Percentiles rank a stretch among this genome's conserved stretches.
These are phyloP conservation scores for Octonoba sinensis DNA, from an alignment of 2,888 invertebrate species.

Conservation along the genomic window DNA sequence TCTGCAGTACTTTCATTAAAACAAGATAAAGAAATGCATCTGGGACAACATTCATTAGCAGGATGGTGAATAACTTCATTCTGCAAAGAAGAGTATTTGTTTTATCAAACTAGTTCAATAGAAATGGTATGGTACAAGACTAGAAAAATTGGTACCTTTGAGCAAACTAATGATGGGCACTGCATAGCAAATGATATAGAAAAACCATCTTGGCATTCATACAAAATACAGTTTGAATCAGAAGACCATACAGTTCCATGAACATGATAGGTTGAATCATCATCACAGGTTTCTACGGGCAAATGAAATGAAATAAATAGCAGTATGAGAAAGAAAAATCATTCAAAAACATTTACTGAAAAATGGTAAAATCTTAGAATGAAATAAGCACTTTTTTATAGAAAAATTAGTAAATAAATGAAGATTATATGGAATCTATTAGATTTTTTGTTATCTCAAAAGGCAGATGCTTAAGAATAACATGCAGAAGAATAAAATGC, in stretches of 20 bases:
- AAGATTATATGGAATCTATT: too few relatives aligned
- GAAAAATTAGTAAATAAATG: too few relatives aligned
- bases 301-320: not conserved
- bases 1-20: not conserved
- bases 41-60: slow-evolving; percentile 42
- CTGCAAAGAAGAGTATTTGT: slow-evolving; percentile 1
- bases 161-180: slow-evolving; percentile 28
- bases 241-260: slow-evolving; percentile 29
- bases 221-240: slow-evolving; percentile 27
- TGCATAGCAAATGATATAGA: slow-evolving; percentile 33
- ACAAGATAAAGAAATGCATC: slow-evolving; percentile 18
- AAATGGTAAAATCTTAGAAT: too few relatives aligned
- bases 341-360: not conserved
- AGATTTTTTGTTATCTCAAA: too few relatives aligned
- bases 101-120: too few relatives aligned
- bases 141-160: slow-evolving; percentile 19
- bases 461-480: too few relatives aligned
- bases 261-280: not conserved
- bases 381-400: too few relatives aligned
- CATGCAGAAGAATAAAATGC: too few relatives aligned
- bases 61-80: not conserved
- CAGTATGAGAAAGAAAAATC: not conserved
- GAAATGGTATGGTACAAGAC: too few relatives aligned
- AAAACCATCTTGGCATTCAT: slow-evolving; percentile 41
- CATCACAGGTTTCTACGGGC: slow-evolving; percentile 28